Evolutionary conservation across 2,888 invertebrate genomes (phyloP).

Genomic region (Labia minor): DNA sequence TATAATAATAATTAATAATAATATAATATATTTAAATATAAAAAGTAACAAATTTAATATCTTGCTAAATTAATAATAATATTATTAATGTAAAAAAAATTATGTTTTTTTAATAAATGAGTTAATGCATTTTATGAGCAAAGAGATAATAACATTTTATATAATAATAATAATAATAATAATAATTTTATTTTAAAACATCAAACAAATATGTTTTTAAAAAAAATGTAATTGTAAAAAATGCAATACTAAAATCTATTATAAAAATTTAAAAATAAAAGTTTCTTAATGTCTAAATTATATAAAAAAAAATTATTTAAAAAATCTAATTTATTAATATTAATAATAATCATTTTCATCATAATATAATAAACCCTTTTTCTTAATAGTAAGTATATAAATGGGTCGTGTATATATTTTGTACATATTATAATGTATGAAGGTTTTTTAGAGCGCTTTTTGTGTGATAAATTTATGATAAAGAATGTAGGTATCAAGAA

Average conservation of each 20-base stretch:
- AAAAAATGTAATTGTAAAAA: neutral
- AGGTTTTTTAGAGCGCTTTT: neutral
- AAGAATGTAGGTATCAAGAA: neutral
- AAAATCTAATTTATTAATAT: neutral
- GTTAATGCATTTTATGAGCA: neutral
- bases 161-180: no score
- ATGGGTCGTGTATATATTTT: neutral
- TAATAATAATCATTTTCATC: neutral
- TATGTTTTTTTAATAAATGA: no score
- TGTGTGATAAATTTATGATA: neutral
- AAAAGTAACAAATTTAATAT: slow-evolving; percentile 8
- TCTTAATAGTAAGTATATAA: no score
- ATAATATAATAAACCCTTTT: no score
- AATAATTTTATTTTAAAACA: neutral
- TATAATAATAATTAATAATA: neutral
- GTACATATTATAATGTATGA: neutral
- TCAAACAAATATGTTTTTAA: neutral
- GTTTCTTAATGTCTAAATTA: neutral
- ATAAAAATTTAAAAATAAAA: neutral
- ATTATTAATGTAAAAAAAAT: neutral
- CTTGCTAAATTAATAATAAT: neutral
- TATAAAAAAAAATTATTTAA: neutral
- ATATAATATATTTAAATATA: slow-evolving; percentile 3
- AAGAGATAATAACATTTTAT: neutral
- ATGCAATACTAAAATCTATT: neutral